Base-by-base conservation (phyloP, 2,888 invertebrate genomes). In the Gymnoscelis rufifasciata region DNA sequence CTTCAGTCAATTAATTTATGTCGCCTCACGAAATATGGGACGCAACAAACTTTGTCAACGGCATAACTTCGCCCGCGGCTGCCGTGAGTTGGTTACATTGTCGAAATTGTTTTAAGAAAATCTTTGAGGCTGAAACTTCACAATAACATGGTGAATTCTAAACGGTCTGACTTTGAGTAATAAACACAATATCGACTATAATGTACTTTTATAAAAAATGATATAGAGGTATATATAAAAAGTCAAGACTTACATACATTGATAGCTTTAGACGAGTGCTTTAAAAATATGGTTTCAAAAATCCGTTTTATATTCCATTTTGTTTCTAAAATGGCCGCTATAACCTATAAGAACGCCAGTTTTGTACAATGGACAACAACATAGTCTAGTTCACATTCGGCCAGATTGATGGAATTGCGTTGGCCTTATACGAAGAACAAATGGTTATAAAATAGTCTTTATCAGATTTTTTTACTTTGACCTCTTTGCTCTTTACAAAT, bases 361-460 rank as follows among this genome's bases (percentile, higher is more conserved):
- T 38, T 24, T 48, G 12, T 15, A 53, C 67, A 74, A 57, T 78
- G 76, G 73, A 69, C 62, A 76, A 69, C 67, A 51, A 59, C 56
- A 52, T 57, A 57, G 65, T 65, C 67, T 71, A 68, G 65, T 59
- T 71, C 68, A 76, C 71, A 71, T 72, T 73, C 62, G 57, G 66
- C 63, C 68, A 73, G 75, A 76, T 74, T 78, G 77, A 79, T 76
- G 74, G 69, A 72, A 74, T 72, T 68, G 64, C 68, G 64, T 59
- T 53, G 51, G 66, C 68, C 71, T 69, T 73, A 72, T 74, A 71
- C 69, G 69, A 71, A 68, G 54, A 71, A 71, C 67, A 72, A 77
- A 72, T 66, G 71, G 69, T 73, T 74, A 74, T 77, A 78, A 76
- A 78, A 75, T 68, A 71, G 65, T 52, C 66, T 66, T 76, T 74